These are phyloP conservation scores for Porites cylindrica DNA, from an alignment of 92 coral and sea anemone species.

Conservation along the genomic window DNA sequence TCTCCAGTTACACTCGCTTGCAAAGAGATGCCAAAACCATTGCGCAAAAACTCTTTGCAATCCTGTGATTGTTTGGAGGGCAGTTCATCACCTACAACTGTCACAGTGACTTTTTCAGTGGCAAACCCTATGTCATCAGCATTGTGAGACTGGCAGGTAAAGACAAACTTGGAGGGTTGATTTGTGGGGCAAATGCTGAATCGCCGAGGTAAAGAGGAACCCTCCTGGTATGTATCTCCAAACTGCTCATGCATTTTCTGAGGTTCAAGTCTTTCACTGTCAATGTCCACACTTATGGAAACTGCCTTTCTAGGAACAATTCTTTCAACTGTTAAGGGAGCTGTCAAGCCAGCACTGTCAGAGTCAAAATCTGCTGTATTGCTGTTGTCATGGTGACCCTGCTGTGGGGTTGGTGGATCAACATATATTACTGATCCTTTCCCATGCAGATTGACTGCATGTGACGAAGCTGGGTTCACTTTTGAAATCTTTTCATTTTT, in stretches of 20 bases:
- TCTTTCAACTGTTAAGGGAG: neutral
- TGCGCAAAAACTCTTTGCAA: slow-evolving; percentile 6
- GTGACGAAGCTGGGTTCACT: slow-evolving; percentile 56
- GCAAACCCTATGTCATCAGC: neutral
- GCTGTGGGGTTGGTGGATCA: slow-evolving; percentile 18
- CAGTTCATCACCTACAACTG: slow-evolving; percentile 28
- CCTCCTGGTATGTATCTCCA: slow-evolving; percentile 61
- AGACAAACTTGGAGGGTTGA: slow-evolving; percentile 12
- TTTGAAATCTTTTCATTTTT: neutral
- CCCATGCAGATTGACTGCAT: slow-evolving; percentile 24
- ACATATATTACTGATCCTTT: slow-evolving; percentile 67
- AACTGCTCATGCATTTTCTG: slow-evolving; percentile 36
- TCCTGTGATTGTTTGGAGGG: neutral
- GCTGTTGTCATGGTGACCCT: slow-evolving; percentile 4
- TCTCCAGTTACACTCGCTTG: neutral
- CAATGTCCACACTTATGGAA: slow-evolving; percentile 19
- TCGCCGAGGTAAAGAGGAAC: slow-evolving; percentile 53
- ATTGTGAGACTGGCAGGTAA: neutral
- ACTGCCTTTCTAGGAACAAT: neutral
- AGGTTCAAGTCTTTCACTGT: slow-evolving; percentile 28
- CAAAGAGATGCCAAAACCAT: neutral
- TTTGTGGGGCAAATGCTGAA: slow-evolving; percentile 53
- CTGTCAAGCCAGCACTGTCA: neutral
- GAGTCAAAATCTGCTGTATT: neutral
- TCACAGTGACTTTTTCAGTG: slow-evolving; percentile 6